Evolutionary conservation across 1,140 invertebrate genomes (phyloP).

Genomic region (Euura lappo): DNA sequence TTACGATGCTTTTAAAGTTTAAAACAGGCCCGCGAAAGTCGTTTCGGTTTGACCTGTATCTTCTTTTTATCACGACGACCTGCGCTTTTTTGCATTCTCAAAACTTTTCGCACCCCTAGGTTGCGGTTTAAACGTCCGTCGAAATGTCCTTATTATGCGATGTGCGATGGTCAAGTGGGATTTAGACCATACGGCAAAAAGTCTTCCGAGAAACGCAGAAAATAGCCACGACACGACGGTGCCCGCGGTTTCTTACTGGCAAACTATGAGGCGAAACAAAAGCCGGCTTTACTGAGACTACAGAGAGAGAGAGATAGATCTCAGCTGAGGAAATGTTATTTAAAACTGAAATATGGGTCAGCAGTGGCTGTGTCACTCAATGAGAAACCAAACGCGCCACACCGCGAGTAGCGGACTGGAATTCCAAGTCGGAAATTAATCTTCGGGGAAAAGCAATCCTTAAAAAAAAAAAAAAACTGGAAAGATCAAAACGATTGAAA

Average conservation of each 20-base stretch:
- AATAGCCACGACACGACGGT: not conserved
- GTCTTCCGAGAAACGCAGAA: not conserved
- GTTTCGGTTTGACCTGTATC: too few relatives aligned
- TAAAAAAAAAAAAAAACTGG: too few relatives aligned
- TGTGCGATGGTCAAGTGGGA: not conserved
- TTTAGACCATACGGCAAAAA: not conserved
- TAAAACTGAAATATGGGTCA: constrained; percentile 50
- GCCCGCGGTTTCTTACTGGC: not conserved
- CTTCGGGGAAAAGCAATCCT: too few relatives aligned
- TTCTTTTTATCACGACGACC: too few relatives aligned
- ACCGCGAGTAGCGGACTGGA: too few relatives aligned
- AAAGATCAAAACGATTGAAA: too few relatives aligned
- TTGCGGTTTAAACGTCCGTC: too few relatives aligned
- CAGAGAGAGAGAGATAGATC: constrained; percentile 8
- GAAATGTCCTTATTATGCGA: too few relatives aligned
- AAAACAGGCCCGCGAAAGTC: not conserved
- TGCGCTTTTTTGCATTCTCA: too few relatives aligned
- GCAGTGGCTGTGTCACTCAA: not conserved
- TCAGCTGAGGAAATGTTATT: constrained; percentile 32
- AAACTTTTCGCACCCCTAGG: too few relatives aligned
- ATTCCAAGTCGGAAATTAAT: too few relatives aligned
- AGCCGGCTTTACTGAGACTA: constrained; percentile 2
- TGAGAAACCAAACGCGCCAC: not conserved
- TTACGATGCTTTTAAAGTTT: not conserved
- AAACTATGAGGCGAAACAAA: constrained; percentile 15